Evolutionary conservation across 1,140 invertebrate genomes (phyloP), one percentile per base, ranked within the genome.

Genomic region (Trachymyrmex cornetzi): DNA sequence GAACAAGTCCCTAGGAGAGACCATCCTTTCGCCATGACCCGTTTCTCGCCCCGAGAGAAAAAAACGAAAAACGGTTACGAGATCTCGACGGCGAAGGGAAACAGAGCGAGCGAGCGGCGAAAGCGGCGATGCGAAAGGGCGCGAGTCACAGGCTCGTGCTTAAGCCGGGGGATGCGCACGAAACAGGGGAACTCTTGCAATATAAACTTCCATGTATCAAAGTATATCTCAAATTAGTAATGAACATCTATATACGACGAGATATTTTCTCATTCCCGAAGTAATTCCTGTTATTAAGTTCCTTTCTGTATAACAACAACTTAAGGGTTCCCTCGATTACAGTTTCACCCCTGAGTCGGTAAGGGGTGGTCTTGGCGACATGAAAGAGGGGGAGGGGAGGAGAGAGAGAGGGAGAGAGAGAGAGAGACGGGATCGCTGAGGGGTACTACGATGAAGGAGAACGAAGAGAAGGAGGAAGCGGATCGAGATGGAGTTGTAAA

Each of bases 401-500:
- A 6, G 30, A 59, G 38, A 48, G 24, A 61, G 59, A 44, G 30
- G 27, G 64, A 59, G 34, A 7, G 6, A 6, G 34, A 34, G 7
- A 34, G 34, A 22, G 55, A 24, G 34, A 24, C 7, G 19, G 2
- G 61, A 77, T 71, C 69, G 34, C 44, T 24, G 27, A 3, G 11
- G 34, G 44, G 22, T 64, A 69, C 1, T 44, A 48, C 22, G 7
- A 22, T n/a, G 22, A 34, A 24, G 27, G 66, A 9, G 27, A 19
- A 74, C 57, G 67, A 22, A 50, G 61, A 72, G 57, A 80, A 71
- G 63, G 77, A 74, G 69, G 53, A 61, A 77, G 53, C 48, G 84
- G 67, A 89, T 87, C 38, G 89, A 74, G 80, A 67, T 48, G 64
- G 75, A 59, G 85, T 59, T 74, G 89, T 74, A 34, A 48, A 44